phyloP scores from a whole-genome alignment of 1,140 invertebrate genomes.

The Harlomillsia oculata region DNA sequence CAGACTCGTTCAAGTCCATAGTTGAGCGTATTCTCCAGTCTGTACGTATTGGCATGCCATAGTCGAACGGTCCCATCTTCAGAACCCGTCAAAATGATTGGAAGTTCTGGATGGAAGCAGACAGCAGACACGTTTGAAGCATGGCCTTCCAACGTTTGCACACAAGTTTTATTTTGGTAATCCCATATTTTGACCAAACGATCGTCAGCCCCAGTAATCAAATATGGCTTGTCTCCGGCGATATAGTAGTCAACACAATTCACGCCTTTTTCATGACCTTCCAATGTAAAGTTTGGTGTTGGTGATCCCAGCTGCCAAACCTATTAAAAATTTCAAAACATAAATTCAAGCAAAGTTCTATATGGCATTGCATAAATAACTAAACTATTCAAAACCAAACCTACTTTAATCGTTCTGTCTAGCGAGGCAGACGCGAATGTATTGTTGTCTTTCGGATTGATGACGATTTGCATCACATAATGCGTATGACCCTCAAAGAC shows the following conservation, averaged over 20 bases:
- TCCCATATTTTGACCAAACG: constrained; percentile 98
- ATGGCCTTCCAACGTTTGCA: constrained; percentile 95
- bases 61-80: constrained; percentile 93
- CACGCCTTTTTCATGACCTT: constrained; percentile 97
- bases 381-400: too few species aligned
- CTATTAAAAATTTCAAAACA: constrained; percentile 39
- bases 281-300: constrained; percentile 95
- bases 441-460: constrained; percentile 99
- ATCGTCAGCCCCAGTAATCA: constrained; percentile 98
- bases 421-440: constrained; percentile 98
- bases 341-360: too few species aligned
- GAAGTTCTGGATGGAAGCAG: constrained; percentile 93
- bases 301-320: constrained; percentile 95
- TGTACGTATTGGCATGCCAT: constrained; percentile 97
- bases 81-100: constrained; percentile 92
- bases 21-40: constrained; percentile 90
- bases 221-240: constrained; percentile 98
- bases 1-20: constrained; percentile 97
- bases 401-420: constrained; percentile 90
- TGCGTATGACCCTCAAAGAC: constrained; percentile 97
- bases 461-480: constrained; percentile 99
- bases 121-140: constrained; percentile 89
- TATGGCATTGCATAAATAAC: too few species aligned
- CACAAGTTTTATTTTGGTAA: constrained; percentile 99
- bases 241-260: constrained; percentile 99